A percentile compares a stretch with the other conserved stretches of the same genome.
phyloP scores from a whole-genome alignment of 2,888 invertebrate genomes.

The Anaspis maculata region DNA sequence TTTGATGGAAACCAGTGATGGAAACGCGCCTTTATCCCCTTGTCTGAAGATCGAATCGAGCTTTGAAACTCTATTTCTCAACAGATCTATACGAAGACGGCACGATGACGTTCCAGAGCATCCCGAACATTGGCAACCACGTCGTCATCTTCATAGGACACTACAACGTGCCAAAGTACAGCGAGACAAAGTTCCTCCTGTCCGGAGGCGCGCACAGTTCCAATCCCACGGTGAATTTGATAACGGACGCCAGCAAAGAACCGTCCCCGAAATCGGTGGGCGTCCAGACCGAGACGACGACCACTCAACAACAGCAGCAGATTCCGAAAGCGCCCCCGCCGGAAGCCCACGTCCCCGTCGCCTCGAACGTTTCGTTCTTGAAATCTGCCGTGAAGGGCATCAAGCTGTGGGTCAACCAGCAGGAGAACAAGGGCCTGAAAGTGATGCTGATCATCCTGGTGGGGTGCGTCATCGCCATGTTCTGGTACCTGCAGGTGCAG shows the following conservation, averaged over 20 bases:
- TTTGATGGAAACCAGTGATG: too few species aligned
- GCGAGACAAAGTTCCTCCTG: conserved; percentile 36
- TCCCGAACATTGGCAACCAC: conserved; percentile 30
- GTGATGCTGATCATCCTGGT: conserved; percentile 58
- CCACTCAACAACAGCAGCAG: neutral
- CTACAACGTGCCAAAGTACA: conserved; percentile 60
- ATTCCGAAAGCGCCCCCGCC: too few species aligned
- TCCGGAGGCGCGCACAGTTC: too few species aligned
- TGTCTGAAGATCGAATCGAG: too few species aligned
- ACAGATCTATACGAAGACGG: conserved; percentile 24
- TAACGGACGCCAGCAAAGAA: conserved; percentile 36
- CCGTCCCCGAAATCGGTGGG: conserved; percentile 40
- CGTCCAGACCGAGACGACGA: conserved; percentile 53
- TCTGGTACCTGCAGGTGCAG: conserved; percentile 68
- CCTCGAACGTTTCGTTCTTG: neutral
- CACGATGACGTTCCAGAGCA: too few species aligned
- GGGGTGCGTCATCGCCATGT: conserved; percentile 61
- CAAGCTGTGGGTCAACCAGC: conserved; percentile 61
- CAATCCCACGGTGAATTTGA: conserved; percentile 26
- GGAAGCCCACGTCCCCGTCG: too few species aligned
- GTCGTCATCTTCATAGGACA: conserved; percentile 57
- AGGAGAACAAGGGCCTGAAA: conserved; percentile 68
- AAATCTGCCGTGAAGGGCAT: conserved; percentile 21
- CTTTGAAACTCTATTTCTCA: too few species aligned
- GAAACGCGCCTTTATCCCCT: too few species aligned